A percentile compares a stretch with the other conserved stretches of the same genome.
Conservation (phyloP, 2,888 invertebrate genomes). For the Andrena trimmerana region DNA sequence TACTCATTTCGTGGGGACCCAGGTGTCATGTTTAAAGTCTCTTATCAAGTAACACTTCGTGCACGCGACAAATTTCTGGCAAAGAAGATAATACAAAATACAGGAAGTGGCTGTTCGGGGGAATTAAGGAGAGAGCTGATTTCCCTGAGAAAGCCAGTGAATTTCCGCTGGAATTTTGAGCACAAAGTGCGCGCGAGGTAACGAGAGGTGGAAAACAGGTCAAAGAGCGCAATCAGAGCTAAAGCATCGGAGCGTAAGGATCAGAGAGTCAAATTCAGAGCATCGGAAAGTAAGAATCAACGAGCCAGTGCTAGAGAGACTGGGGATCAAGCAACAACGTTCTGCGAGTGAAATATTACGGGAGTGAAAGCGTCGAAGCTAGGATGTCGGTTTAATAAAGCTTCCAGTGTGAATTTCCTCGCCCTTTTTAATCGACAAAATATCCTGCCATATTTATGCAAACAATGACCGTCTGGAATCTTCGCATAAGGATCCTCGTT, state of each 20-base stretch:
- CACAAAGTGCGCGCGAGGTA: not conserved
- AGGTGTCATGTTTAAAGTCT: no score
- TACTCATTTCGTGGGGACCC: no score
- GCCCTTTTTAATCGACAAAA: not conserved
- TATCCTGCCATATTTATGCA: not conserved
- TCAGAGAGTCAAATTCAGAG: not conserved
- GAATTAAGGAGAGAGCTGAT: not conserved
- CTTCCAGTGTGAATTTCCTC: no score
- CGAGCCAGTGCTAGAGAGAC: not conserved
- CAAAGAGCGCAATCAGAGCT: constrained; percentile 2
- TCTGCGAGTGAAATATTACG: not conserved
- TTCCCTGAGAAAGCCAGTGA: not conserved
- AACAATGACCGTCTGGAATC: not conserved
- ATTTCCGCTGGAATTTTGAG: not conserved
- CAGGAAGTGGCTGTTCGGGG: not conserved
- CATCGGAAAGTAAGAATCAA: not conserved
- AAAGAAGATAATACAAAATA: not conserved
- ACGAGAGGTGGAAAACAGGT: not conserved
- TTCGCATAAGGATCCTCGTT: constrained; percentile 2
- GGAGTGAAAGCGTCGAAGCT: not conserved
- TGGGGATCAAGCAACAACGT: not conserved
- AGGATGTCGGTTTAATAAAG: not conserved
- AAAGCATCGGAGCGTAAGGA: not conserved
- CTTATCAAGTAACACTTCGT: no score
- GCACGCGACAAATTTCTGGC: no score